phyloP scores from a whole-genome alignment of 2,888 invertebrate species.

The Myopa tessellatipennis region DNA sequence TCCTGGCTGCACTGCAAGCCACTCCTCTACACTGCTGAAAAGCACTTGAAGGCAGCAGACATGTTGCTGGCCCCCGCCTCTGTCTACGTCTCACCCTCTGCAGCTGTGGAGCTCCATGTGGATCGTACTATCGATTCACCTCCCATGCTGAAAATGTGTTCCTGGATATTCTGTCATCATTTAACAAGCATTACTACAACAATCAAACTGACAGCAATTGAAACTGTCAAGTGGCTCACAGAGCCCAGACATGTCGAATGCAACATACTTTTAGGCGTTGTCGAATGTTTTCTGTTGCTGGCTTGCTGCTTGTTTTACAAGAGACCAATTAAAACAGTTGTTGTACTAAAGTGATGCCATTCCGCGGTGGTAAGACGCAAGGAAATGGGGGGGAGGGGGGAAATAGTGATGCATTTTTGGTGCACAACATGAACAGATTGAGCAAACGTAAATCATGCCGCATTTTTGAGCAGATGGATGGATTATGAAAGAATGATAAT shows the following conservation, averaged over 20 bases:
- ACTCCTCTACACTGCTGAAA: not conserved
- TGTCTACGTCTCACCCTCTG: not conserved
- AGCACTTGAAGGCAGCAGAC: not conserved
- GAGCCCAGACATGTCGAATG: not conserved
- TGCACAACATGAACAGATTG: too few relatives aligned
- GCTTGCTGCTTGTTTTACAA: not conserved
- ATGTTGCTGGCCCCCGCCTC: not conserved
- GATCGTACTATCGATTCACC: not conserved
- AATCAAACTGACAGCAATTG: conserved; percentile 27
- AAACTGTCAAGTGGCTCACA: conserved; percentile 19
- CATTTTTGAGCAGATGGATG: too few relatives aligned
- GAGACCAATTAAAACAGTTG: conserved; percentile 4
- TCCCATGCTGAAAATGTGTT: conserved; percentile 3
- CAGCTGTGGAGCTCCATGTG: not conserved
- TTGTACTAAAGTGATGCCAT: not conserved
- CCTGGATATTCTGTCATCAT: conserved; percentile 21
- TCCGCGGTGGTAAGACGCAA: too few relatives aligned
- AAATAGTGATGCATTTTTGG: too few relatives aligned
- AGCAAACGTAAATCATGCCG: too few relatives aligned
- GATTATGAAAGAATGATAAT: too few relatives aligned
- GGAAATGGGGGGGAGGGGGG: too few relatives aligned
- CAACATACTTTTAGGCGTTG: not conserved
- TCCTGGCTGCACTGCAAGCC: not conserved
- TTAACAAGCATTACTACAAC: conserved; percentile 24
- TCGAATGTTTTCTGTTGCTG: not conserved